Conservation (phyloP, 2,797 vertebrate species). For the Nothura maculosa region DNA sequence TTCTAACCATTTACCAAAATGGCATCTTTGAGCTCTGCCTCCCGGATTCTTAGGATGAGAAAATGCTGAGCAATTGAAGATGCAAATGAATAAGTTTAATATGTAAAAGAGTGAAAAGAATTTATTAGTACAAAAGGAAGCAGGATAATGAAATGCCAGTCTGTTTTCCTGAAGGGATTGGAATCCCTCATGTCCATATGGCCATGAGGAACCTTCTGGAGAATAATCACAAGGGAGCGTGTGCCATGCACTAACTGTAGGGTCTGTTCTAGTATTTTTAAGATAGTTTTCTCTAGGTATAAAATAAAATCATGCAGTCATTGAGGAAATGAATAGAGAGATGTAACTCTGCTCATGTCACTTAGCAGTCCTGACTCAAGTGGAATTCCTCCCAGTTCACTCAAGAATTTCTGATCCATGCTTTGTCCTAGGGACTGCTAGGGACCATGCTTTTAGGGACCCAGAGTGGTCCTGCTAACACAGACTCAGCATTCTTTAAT, state of each 20-base stretch:
- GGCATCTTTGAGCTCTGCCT: not conserved
- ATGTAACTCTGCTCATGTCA: not conserved
- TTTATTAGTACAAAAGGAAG: not conserved
- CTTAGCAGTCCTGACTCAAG: not conserved
- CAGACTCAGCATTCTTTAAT: not conserved
- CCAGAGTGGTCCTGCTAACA: not conserved
- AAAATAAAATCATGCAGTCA: not conserved
- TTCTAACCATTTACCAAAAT: not conserved
- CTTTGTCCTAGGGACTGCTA: not conserved
- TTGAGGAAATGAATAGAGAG: not conserved
- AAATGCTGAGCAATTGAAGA: not conserved
- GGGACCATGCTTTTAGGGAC: not conserved
- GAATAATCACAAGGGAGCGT: not conserved
- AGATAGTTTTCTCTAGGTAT: not conserved
- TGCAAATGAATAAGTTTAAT: not conserved
- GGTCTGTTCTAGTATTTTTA: not conserved
- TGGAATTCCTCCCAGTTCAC: not conserved
- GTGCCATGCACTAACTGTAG: not conserved
- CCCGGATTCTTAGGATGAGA: not conserved
- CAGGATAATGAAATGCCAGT: not conserved
- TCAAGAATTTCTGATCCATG: not conserved
- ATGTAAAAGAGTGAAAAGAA: not conserved
- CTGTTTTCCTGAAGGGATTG: constrained; percentile 7
- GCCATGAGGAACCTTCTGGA: not conserved
- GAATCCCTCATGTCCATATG: constrained; percentile 8